Conservation (phyloP, 2,888 invertebrate genomes). For the Hyposoter didymator region DNA sequence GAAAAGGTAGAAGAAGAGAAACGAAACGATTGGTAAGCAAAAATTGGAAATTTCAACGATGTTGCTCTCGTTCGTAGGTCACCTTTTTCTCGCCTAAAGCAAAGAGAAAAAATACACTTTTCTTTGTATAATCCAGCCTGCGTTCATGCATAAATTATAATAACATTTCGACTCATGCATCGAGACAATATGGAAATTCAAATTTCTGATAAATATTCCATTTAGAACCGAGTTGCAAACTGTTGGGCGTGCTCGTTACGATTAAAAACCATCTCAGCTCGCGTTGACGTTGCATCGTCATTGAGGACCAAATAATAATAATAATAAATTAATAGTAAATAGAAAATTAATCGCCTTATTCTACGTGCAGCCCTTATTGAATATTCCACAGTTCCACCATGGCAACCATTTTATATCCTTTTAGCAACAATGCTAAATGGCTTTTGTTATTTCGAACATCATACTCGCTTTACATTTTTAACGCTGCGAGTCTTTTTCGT, state of each 20-base stretch:
- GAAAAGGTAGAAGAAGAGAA: neutral
- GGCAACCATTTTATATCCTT: too few species aligned
- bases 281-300: neutral
- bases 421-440: too few species aligned
- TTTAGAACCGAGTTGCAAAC: neutral
- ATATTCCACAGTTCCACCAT: neutral
- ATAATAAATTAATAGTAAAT: too few species aligned
- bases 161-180: neutral
- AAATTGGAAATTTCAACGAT: constrained; percentile 45
- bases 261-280: neutral
- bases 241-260: neutral
- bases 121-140: neutral
- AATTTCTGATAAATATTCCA: neutral
- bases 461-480: too few species aligned
- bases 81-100: neutral
- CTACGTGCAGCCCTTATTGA: neutral
- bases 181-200: neutral
- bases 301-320: too few species aligned
- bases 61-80: constrained; percentile 36
- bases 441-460: too few species aligned
- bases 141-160: neutral
- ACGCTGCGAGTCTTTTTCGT: neutral
- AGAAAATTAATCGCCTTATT: neutral
- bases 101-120: neutral
- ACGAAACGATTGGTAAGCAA: constrained; percentile 41